A percentile compares a stretch with the other conserved stretches of the same genome.
Evolutionary conservation across 2,797 vertebrate species (phyloP).

Genomic region (Rhinella marina): DNA sequence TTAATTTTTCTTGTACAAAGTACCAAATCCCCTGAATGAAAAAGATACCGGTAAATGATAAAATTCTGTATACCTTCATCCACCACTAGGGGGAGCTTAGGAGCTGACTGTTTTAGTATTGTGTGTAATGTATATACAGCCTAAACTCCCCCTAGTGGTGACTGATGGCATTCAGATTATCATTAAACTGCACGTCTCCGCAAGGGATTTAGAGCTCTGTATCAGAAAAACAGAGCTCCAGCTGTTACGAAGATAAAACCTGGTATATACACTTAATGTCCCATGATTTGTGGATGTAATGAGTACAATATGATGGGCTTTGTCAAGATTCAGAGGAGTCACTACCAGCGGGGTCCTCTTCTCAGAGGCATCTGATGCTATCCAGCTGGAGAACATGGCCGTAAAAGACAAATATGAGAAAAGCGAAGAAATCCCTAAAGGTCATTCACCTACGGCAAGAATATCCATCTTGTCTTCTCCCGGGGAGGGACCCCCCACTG

Average conservation of each 20-base stretch:
- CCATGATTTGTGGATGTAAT: neutral
- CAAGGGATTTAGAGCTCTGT: too few species aligned
- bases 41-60: neutral
- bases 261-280: too few species aligned
- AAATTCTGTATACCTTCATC: neutral
- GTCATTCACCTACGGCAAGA: neutral
- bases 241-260: too few species aligned
- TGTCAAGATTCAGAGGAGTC: conserved; percentile 4
- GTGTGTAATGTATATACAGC: neutral
- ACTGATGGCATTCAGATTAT: neutral
- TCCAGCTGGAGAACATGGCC: conserved; percentile 16
- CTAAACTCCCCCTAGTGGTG: neutral
- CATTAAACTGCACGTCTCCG: too few species aligned
- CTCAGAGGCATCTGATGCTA: neutral
- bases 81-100: neutral
- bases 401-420: conserved; percentile 6
- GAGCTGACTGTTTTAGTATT: neutral
- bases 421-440: neutral
- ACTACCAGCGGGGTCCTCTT: neutral
- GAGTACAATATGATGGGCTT: neutral
- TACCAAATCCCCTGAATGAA: neutral
- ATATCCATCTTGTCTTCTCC: neutral
- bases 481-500: neutral
- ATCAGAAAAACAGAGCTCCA: too few species aligned
- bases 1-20: neutral